Evolutionary conservation across 2,797 vertebrate genomes (phyloP).

Genomic region (Tenualosa ilisha): DNA sequence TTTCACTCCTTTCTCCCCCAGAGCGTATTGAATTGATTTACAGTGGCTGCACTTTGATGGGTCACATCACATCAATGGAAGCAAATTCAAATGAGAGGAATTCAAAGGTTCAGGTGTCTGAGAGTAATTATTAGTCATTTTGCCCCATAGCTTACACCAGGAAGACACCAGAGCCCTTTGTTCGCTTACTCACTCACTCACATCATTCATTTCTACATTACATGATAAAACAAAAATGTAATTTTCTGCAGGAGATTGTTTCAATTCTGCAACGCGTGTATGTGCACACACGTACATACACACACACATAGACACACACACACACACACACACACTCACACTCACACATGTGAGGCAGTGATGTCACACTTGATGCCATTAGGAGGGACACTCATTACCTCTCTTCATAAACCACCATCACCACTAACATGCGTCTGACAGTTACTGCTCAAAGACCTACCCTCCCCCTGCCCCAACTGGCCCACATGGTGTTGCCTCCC

Average conservation of each 20-base stretch:
- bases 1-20: not conserved
- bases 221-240: conserved; percentile 7
- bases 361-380: not conserved
- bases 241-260: not conserved
- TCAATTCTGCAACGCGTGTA: not conserved
- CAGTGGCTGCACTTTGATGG: conserved; percentile 9
- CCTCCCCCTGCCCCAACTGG: not conserved
- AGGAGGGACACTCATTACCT: not conserved
- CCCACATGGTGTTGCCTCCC: not conserved
- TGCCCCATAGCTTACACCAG: not conserved
- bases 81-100: not conserved
- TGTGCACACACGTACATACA: not conserved
- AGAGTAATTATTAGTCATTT: not conserved
- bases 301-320: not conserved
- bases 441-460: not conserved
- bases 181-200: not conserved
- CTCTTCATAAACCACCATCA: not conserved
- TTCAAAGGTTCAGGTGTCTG: not conserved
- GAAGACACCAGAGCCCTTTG: not conserved
- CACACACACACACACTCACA: conserved; percentile 2
- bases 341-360: not conserved
- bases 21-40: conserved; percentile 9
- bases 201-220: not conserved
- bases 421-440: conserved; percentile 3
- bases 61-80: not conserved